Evolutionary conservation across 2,888 invertebrate genomes (phyloP), one percentile per base, ranked within the genome.

Genomic region (Omphaloscelis lunosa): DNA sequence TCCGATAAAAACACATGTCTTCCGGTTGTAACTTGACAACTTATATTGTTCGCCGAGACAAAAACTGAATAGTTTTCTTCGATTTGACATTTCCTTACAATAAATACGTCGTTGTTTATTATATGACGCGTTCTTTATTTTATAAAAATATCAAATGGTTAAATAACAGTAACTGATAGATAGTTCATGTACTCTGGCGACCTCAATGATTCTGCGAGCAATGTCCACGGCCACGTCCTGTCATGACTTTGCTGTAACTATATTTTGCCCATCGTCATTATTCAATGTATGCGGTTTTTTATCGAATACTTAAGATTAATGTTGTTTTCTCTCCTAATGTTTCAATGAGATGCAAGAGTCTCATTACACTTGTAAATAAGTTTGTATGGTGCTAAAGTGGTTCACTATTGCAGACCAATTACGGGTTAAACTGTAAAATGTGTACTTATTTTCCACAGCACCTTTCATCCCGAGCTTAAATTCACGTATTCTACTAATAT

Each of bases 1-100:
- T 65, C 62, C 48, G 48, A 76, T 74, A 72, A 78, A 84, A 77
- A 71, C 69, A 75, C 66, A 75, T 79, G 82, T 79, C 61, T 70
- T 79, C 66, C 69, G 61, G 62, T 63, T 80, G 62, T 53, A 84
- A 72, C 56, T 68, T 53, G 34, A 56, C 34, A 20, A 39, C 80
- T 80, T 72, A 58, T 29, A 84, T 82, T 73, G 75, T 80, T 69
- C 29, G 34, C 27, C 15, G 29, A 83, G 20, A 58, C 61, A 67
- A 77, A 63, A 77, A 53, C n/a, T 39, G 41, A 65, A 53, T 69
- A 48, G 58, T 77, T 82, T 69, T 80, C 63, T 76, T 76, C 39
- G 53, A 69, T 51, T 59, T 45, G 82, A 23, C 51, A 51, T 51
- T 51, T 51, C 51, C 51, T 51, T 51, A 23, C 20, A 51, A 39